Evolutionary conservation across 2,888 invertebrate species (phyloP), one percentile per base, ranked within the genome.

Genomic region (Microctonus hyperodae): DNA sequence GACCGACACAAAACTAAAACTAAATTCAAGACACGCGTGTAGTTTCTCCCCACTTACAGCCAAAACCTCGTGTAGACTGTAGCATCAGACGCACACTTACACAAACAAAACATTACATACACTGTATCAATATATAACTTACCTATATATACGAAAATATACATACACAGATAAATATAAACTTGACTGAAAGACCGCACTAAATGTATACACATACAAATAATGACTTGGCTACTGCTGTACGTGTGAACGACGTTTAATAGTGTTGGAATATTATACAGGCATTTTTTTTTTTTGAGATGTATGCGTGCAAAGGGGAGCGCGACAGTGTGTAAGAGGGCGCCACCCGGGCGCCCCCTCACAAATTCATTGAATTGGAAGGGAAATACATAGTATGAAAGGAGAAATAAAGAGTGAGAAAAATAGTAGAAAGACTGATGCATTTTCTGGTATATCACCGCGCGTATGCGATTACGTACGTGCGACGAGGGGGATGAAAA

Each of bases 11-110:
- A 77, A 80, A 83, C 83, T 83, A 81, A 82, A 81, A 79, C 79
- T 79, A 78, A 81, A 80, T 60, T 78, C 74, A 81, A 82, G 81
- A 81, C 81, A 82, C 81, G 79, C 79, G 80, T 79, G 79, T 76
- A 74, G 70, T 65, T 69, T 73, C 78, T 78, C 78, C 79, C 75
- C 79, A 69, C 71, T 70, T 69, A 51, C 65, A 58, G 68, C 59
- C 57, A 23, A 51, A 65, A 62, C 67, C 62, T 58, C 70, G 71
- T 72, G 71, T 69, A 55, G 64, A n/a, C n/a, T n/a, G n/a, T n/a
- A n/a, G n/a, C 57, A 28, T 35, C 55, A 64, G 55, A 65, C 61
- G 65, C 55, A 69, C 55, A 69, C 66, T 63, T 35, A 69, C 61
- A 68, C 51, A 60, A 16, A 20, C 51, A 51, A 50, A 62, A 25